phyloP scores from a whole-genome alignment of 2,888 invertebrate species.

The Papilio gigon region DNA sequence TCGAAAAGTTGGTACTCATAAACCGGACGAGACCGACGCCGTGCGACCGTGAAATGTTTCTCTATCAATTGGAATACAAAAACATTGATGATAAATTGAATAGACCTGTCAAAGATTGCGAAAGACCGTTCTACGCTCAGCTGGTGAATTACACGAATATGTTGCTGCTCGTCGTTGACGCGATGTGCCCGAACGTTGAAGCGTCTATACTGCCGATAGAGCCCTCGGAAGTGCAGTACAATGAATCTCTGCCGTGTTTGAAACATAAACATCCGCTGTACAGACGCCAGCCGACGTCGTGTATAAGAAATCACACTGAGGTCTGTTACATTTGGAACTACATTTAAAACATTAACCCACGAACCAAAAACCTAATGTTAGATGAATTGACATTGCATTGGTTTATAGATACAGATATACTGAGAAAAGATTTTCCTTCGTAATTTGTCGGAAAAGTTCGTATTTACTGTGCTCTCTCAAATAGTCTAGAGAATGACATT shows the following conservation, averaged over 20 bases:
- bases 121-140: constrained; percentile 87
- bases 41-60: constrained; percentile 89
- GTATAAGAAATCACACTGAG: constrained; percentile 89
- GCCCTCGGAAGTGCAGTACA: constrained; percentile 78
- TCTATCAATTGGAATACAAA: constrained; percentile 80
- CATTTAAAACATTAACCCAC: too few species aligned
- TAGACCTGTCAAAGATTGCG: constrained; percentile 70
- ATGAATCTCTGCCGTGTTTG: constrained; percentile 84
- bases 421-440: too few species aligned
- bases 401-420: too few species aligned
- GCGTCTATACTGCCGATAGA: constrained; percentile 70
- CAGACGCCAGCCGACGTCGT: constrained; percentile 87
- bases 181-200: constrained; percentile 81
- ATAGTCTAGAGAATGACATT: too few species aligned
- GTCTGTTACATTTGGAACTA: constrained; percentile 65
- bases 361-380: too few species aligned
- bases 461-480: too few species aligned
- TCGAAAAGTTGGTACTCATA: constrained; percentile 85
- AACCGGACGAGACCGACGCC: constrained; percentile 91
- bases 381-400: too few species aligned
- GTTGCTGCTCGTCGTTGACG: constrained; percentile 89
- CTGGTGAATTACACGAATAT: constrained; percentile 90
- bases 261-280: constrained; percentile 83
- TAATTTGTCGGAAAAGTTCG: too few species aligned
- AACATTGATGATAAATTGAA: constrained; percentile 78